phyloP scores from a whole-genome alignment of 1,140 invertebrate species.

The Bombus superbus region DNA sequence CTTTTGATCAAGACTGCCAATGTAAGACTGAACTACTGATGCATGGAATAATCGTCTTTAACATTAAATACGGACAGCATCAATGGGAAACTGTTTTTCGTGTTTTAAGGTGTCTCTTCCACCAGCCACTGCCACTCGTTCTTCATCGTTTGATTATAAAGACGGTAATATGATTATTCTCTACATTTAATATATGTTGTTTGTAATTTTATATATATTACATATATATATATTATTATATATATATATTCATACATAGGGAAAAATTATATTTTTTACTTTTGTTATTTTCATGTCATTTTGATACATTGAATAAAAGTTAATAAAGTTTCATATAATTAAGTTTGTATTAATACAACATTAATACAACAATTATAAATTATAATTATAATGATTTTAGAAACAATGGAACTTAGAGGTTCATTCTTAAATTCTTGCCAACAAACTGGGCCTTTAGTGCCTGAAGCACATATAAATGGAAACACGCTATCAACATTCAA shows the following conservation, averaged over 20 bases:
- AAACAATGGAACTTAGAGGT: slow-evolving; percentile 84
- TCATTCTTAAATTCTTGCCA: slow-evolving; percentile 83
- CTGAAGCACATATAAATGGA: slow-evolving; percentile 81
- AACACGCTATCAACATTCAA: slow-evolving; percentile 78
- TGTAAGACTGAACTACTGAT: slow-evolving; percentile 81
- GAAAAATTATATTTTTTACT: too few species aligned
- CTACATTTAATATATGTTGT: not conserved
- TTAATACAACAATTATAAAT: not conserved
- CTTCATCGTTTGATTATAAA: slow-evolving; percentile 83
- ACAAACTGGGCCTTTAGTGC: slow-evolving; percentile 82
- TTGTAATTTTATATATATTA: slow-evolving; percentile 16
- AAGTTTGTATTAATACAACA: too few species aligned
- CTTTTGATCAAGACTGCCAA: slow-evolving; percentile 79
- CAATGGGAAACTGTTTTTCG: slow-evolving; percentile 91
- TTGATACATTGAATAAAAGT: not conserved
- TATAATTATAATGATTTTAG: slow-evolving; percentile 73
- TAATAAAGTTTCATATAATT: slow-evolving; percentile 10
- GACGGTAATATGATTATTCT: slow-evolving; percentile 82
- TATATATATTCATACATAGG: not conserved
- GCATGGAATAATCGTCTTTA: slow-evolving; percentile 76
- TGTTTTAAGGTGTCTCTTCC: slow-evolving; percentile 88
- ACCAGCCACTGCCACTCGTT: slow-evolving; percentile 83
- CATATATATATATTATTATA: not conserved
- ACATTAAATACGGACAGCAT: slow-evolving; percentile 82
- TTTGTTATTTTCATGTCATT: not conserved